phyloP scores from a whole-genome alignment of 2,888 invertebrate genomes.

The Formica aserva region DNA sequence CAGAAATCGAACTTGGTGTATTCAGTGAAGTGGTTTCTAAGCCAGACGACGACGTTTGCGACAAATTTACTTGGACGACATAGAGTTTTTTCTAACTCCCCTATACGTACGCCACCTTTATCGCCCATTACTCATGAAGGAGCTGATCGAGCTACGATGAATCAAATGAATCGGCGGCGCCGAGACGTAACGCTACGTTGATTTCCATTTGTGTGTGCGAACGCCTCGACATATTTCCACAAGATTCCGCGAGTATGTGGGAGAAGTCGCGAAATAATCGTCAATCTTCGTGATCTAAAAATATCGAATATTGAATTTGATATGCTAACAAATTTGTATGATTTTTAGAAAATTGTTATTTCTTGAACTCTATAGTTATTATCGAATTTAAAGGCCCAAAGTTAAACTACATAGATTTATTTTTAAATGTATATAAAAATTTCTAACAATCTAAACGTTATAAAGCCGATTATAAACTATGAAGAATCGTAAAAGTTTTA shows the following conservation, averaged over 20 bases:
- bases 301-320: neutral
- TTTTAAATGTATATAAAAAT: neutral
- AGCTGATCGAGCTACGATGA: slow-evolving; percentile 19
- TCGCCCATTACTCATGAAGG: slow-evolving; percentile 32
- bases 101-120: slow-evolving; percentile 21
- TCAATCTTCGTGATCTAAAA: slow-evolving; percentile 8
- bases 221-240: slow-evolving; percentile 15
- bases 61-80: slow-evolving; percentile 5
- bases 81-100: slow-evolving; percentile 15
- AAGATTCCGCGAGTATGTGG: neutral
- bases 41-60: neutral
- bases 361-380: neutral
- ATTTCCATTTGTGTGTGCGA: slow-evolving; percentile 30
- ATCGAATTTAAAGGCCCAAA: neutral
- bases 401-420: neutral
- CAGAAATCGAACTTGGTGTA: neutral
- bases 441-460: neutral
- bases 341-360: neutral
- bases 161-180: slow-evolving; percentile 32
- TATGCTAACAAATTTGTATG: neutral
- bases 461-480: neutral
- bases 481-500: neutral
- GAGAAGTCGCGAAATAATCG: slow-evolving; percentile 14
- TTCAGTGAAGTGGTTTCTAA: slow-evolving; percentile 26
- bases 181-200: slow-evolving; percentile 22